These are phyloP conservation scores for Pemphredon lugubris DNA, from an alignment of 2,888 invertebrate species.

Conservation along the genomic window DNA sequence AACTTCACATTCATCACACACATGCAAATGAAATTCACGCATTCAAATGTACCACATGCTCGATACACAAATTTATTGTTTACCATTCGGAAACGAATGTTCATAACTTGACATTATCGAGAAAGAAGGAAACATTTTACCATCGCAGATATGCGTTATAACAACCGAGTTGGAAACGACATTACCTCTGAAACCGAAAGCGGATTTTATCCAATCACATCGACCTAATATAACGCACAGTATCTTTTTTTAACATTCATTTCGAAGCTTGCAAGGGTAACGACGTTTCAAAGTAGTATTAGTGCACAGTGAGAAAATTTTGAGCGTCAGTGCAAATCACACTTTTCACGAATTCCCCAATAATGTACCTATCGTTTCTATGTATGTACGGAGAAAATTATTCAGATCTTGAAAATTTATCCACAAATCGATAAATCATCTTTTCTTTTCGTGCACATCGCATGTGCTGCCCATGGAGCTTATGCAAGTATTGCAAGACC, in stretches of 20 bases:
- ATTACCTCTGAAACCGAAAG: constrained; percentile 50
- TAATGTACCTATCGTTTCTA: constrained; percentile 42
- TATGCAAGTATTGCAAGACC: constrained; percentile 39
- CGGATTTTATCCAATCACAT: constrained; percentile 32
- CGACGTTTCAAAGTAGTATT: constrained; percentile 55
- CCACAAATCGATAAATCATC: constrained; percentile 56
- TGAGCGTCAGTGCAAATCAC: constrained; percentile 60
- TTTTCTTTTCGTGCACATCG: constrained; percentile 45
- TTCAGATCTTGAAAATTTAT: constrained; percentile 67
- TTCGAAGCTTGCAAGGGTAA: constrained; percentile 40
- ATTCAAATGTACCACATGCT: constrained; percentile 36
- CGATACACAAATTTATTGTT: constrained; percentile 44
- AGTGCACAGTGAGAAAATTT: constrained; percentile 57
- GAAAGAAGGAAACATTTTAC: constrained; percentile 68
- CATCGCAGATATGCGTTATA: constrained; percentile 63
- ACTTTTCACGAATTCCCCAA: constrained; percentile 40
- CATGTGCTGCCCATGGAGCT: constrained; percentile 65
- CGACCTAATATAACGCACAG: constrained; percentile 27
- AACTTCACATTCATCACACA: constrained; percentile 47
- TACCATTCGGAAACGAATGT: constrained; percentile 51
- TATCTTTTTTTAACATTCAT: constrained; percentile 19
- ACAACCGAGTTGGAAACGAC: constrained; percentile 57
- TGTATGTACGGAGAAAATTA: constrained; percentile 52
- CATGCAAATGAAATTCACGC: constrained; percentile 41
- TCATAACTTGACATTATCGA: constrained; percentile 56